These are phyloP conservation scores for Cladorhizidae sp. DNA, from an alignment of 37 sponge, comb jelly and placozoan genomes.

Conservation along the genomic window DNA sequence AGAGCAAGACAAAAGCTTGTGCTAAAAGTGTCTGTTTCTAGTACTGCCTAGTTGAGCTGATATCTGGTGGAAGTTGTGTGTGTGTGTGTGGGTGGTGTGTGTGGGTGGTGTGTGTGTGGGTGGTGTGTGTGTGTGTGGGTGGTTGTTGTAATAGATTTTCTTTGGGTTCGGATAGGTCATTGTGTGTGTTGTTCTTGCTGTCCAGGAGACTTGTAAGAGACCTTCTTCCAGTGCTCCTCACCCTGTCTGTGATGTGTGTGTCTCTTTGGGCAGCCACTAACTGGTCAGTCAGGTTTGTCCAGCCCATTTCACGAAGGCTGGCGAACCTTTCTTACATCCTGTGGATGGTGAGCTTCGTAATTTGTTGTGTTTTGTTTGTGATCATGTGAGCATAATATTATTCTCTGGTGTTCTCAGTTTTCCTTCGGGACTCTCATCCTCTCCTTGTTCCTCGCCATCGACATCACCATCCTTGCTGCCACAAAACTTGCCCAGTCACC, in stretches of 20 bases:
- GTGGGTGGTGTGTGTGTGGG: too few species aligned
- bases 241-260: neutral
- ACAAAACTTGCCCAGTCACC: slow-evolving; percentile 5
- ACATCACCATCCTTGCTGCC: slow-evolving; percentile 38
- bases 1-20: too few species aligned
- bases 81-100: too few species aligned
- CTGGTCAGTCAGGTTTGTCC: slow-evolving; percentile 25
- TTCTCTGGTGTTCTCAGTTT: slow-evolving; percentile 30
- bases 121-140: too few species aligned
- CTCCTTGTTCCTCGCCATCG: slow-evolving; percentile 25
- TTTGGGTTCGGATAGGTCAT: too few species aligned
- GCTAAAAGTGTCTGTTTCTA: too few species aligned
- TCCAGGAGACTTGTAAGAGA: neutral
- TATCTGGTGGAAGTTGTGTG: too few species aligned
- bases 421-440: slow-evolving; percentile 26
- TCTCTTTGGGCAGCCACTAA: slow-evolving; percentile 13
- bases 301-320: slow-evolving; percentile 81
- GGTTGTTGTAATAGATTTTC: too few species aligned
- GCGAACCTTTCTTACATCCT: slow-evolving; percentile 83
- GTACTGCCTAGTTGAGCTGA: too few species aligned
- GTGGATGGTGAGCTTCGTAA: slow-evolving; percentile 71
- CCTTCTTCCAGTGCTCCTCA: neutral
- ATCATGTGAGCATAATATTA: neutral
- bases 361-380: neutral
- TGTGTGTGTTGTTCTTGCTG: too few species aligned